Evolutionary conservation across 2,888 invertebrate genomes (phyloP).

Genomic region (Rhingia campestris): DNA sequence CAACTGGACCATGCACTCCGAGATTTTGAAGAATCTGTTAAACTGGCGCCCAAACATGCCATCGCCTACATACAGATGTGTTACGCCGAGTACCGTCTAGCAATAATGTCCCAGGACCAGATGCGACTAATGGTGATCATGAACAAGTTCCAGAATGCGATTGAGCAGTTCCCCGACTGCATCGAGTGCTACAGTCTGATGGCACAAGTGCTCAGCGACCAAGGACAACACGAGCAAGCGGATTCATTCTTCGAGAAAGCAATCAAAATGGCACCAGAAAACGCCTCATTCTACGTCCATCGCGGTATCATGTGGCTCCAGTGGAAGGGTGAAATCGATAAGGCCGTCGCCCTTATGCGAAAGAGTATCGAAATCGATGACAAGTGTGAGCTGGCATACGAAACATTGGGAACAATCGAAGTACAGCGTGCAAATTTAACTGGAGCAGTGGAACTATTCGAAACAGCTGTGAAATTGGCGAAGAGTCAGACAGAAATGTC

Average conservation of each 20-base stretch:
- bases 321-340: constrained; percentile 92
- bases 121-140: constrained; percentile 87
- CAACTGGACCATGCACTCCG: constrained; percentile 90
- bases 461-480: constrained; percentile 92
- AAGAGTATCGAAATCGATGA: constrained; percentile 94
- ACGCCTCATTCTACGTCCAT: constrained; percentile 94
- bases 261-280: constrained; percentile 90
- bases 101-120: constrained; percentile 86
- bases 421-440: constrained; percentile 93
- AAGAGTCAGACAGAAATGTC: constrained; percentile 95
- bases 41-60: constrained; percentile 91
- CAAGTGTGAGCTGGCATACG: constrained; percentile 96
- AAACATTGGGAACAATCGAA: constrained; percentile 96
- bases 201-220: constrained; percentile 95
- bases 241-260: constrained; percentile 92
- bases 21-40: constrained; percentile 92
- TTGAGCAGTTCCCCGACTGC: constrained; percentile 91
- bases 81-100: constrained; percentile 92
- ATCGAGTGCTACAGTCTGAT: constrained; percentile 94
- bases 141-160: constrained; percentile 88
- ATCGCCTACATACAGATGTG: constrained; percentile 95
- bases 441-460: constrained; percentile 92
- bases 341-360: constrained; percentile 90
- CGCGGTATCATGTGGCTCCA: constrained; percentile 92
- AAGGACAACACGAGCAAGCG: constrained; percentile 91